A percentile compares a stretch with the other conserved stretches of the same genome.
Evolutionary conservation across 2,797 vertebrate species (phyloP).

Genomic region (Acanthiza pusilla): DNA sequence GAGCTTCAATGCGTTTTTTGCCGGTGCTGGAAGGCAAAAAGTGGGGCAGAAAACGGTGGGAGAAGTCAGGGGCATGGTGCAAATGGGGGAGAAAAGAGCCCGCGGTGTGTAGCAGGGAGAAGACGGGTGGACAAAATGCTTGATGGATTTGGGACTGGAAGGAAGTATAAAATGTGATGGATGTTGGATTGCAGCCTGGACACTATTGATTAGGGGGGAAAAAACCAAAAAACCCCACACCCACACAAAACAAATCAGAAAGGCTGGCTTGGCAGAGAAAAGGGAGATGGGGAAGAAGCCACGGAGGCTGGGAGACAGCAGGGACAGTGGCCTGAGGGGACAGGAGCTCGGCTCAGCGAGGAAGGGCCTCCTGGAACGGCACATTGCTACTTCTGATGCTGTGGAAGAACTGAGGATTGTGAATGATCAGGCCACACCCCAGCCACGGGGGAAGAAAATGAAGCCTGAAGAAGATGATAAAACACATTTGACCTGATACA

Average conservation of each 20-base stretch:
- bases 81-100: not conserved
- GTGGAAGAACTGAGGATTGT: not conserved
- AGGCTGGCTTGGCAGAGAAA: not conserved
- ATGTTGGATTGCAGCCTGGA: not conserved
- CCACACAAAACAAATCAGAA: not conserved
- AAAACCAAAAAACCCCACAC: fast-evolving
- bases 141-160: not conserved
- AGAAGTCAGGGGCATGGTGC: not conserved
- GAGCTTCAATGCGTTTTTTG: fast-evolving
- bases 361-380: not conserved
- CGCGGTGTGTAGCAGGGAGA: fast-evolving
- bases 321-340: not conserved
- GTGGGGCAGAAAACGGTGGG: not conserved
- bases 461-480: not conserved
- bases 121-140: not conserved
- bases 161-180: not conserved
- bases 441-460: not conserved
- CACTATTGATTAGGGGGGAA: fast-evolving
- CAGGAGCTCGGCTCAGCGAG: fast-evolving
- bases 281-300: not conserved
- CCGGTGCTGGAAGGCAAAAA: not conserved
- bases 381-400: not conserved
- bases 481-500: not conserved
- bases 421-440: fast-evolving
- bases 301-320: too few species aligned